Percentiles rank a stretch among this genome's conserved stretches.
Conservation (phyloP, 2,797 vertebrate species). For the Sebastes kiyomatsui region DNA sequence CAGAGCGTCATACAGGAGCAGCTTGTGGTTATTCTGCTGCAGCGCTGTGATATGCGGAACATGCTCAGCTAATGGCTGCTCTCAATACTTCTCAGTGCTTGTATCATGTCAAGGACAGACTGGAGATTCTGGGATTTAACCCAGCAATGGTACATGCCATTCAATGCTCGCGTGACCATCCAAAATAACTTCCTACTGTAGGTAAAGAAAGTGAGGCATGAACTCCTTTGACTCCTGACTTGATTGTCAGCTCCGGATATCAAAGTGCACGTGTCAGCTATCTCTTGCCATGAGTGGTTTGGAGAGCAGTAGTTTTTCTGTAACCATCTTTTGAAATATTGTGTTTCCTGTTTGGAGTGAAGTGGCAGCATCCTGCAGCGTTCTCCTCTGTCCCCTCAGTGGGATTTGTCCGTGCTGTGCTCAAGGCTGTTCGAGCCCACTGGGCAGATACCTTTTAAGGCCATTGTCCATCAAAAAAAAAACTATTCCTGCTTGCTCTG, state of each 20-base stretch:
- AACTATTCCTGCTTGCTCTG: not conserved
- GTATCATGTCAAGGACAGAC: constrained; percentile 20
- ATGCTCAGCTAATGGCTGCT: constrained; percentile 36
- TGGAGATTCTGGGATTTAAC: constrained; percentile 2
- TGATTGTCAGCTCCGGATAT: constrained; percentile 12
- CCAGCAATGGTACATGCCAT: not conserved
- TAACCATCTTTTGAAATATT: constrained; percentile 15
- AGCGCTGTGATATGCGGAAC: constrained; percentile 28
- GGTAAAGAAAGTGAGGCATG: not conserved
- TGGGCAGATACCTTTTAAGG: constrained; percentile 36
- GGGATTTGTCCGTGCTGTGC: constrained; percentile 20
- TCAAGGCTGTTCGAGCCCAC: constrained; percentile 32
- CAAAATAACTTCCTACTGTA: not conserved
- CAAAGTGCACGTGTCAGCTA: constrained; percentile 6
- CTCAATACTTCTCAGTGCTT: constrained; percentile 1
- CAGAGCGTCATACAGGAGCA: constrained; percentile 12
- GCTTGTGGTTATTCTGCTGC: constrained; percentile 35
- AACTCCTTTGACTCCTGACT: not conserved
- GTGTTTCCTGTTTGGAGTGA: constrained; percentile 9
- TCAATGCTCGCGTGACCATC: not conserved
- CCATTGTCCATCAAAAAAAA: constrained; percentile 35
- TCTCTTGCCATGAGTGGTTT: constrained; percentile 1
- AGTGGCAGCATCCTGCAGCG: constrained; percentile 17
- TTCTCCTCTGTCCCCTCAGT: constrained; percentile 4
- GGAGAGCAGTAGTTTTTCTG: constrained; percentile 4